Conservation (phyloP, 2,797 vertebrate genomes). For the Botia kubotai region DNA sequence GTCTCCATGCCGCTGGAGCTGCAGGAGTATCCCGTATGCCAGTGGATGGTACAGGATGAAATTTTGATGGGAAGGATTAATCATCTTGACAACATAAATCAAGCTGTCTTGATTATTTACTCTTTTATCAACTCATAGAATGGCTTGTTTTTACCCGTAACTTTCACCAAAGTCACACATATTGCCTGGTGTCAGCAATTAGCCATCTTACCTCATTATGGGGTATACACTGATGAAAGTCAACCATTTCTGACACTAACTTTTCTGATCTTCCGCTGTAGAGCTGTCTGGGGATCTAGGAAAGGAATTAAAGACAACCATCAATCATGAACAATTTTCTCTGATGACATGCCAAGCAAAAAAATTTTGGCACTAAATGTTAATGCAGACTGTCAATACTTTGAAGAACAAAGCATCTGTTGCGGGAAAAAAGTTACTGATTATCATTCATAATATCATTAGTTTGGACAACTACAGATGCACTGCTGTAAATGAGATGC, state of each 20-base stretch:
- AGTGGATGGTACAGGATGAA: constrained; percentile 1
- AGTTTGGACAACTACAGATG: constrained; percentile 45
- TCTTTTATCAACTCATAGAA: constrained; percentile 5
- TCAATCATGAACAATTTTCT: constrained; percentile 42
- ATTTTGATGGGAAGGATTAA: constrained; percentile 26
- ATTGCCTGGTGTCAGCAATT: neutral
- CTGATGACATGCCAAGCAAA: constrained; percentile 41
- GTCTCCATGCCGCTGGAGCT: neutral
- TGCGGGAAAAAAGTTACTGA: constrained; percentile 46
- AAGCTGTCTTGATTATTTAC: constrained; percentile 39
- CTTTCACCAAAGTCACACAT: constrained; percentile 2
- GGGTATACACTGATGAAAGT: constrained; percentile 76
- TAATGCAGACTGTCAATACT: constrained; percentile 21
- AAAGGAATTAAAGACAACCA: constrained; percentile 31
- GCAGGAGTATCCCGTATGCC: neutral
- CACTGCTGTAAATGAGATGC: constrained; percentile 47
- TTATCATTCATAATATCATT: constrained; percentile 29
- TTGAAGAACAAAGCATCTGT: constrained; percentile 40
- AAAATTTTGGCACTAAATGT: constrained; percentile 38
- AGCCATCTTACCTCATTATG: constrained; percentile 74
- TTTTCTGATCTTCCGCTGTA: constrained; percentile 82
- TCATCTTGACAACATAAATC: constrained; percentile 35
- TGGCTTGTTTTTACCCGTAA: constrained; percentile 25
- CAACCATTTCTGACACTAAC: constrained; percentile 77
- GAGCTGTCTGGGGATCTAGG: constrained; percentile 84